Evolutionary conservation across 2,888 invertebrate species (phyloP).

Genomic region (Agonopterix subpropinquella): DNA sequence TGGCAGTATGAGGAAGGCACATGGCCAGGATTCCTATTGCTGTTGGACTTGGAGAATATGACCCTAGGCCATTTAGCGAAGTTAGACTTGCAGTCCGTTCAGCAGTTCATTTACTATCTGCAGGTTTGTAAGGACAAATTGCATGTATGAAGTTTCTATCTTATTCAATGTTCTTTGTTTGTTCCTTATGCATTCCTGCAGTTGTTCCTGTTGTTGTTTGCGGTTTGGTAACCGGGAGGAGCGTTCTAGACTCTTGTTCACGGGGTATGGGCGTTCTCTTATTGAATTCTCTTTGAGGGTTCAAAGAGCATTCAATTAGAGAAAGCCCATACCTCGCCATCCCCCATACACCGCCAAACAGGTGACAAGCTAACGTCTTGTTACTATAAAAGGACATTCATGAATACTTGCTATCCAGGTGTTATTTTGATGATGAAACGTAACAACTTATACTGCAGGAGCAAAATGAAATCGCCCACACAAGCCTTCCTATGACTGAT

Average conservation of each 20-base stretch:
- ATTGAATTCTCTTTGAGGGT: too few relatives aligned
- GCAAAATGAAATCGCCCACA: background rate
- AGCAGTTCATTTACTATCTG: slow-evolving; percentile 78
- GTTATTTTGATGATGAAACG: background rate
- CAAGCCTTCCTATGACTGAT: background rate
- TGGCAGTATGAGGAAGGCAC: slow-evolving; percentile 38
- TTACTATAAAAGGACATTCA: too few relatives aligned
- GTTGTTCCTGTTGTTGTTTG: background rate
- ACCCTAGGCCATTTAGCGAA: slow-evolving; percentile 77
- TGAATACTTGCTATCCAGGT: too few relatives aligned
- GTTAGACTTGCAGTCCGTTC: slow-evolving; percentile 75
- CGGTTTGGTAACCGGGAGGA: too few relatives aligned
- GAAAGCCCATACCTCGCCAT: too few relatives aligned
- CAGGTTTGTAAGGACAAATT: slow-evolving; percentile 50
- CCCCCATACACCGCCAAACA: too few relatives aligned
- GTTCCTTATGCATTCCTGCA: too few relatives aligned
- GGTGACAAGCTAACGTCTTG: too few relatives aligned
- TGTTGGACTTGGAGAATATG: slow-evolving; percentile 77
- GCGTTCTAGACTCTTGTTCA: too few relatives aligned
- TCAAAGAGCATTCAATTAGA: too few relatives aligned
- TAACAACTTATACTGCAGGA: background rate
- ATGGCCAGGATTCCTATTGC: slow-evolving; percentile 67
- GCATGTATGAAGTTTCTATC: background rate
- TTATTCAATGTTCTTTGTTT: too few relatives aligned
- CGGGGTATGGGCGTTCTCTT: too few relatives aligned